A percentile compares a stretch with the other conserved stretches of the same genome.
phyloP scores from a whole-genome alignment of 30 jellyfish, hydroid and myxozoan genomes.

The Pelagia noctiluca region DNA sequence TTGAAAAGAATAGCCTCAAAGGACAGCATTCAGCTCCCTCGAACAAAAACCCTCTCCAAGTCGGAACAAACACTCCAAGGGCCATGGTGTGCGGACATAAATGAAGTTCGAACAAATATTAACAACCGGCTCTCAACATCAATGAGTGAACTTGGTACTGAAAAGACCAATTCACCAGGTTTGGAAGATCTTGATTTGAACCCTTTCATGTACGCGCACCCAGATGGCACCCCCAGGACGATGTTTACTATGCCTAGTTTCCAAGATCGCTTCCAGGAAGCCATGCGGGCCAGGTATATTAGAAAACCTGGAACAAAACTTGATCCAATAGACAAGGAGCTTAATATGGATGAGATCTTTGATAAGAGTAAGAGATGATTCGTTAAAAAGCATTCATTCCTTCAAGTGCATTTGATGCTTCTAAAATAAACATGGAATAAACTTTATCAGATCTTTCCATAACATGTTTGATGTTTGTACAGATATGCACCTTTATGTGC shows the following conservation, averaged over 20 bases:
- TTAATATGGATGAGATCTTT: constrained; percentile 59
- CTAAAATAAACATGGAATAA: too few relatives aligned
- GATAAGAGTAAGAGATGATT: not conserved
- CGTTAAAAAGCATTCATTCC: too few relatives aligned
- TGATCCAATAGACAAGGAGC: constrained; percentile 76
- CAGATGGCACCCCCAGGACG: constrained; percentile 87
- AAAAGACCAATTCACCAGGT: constrained; percentile 11
- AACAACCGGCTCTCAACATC: constrained; percentile 63
- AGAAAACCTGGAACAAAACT: constrained; percentile 81
- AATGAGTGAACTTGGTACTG: constrained; percentile 34
- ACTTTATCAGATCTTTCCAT: too few relatives aligned
- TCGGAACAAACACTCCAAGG: constrained; percentile 42
- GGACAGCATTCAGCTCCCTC: constrained; percentile 9
- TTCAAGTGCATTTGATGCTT: too few relatives aligned
- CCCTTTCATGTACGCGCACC: constrained; percentile 70
- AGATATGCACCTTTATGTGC: too few relatives aligned
- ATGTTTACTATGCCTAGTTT: constrained; percentile 72
- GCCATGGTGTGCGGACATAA: constrained; percentile 65
- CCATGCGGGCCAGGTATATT: constrained; percentile 75
- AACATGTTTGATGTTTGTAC: too few relatives aligned
- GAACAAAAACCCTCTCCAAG: constrained; percentile 42
- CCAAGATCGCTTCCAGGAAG: constrained; percentile 61
- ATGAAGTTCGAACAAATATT: constrained; percentile 59
- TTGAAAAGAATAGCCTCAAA: not conserved
- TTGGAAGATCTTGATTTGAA: constrained; percentile 21